These are phyloP conservation scores for Drosophila miranda DNA, from an alignment of 1,140 invertebrate species.

Conservation along the genomic window DNA sequence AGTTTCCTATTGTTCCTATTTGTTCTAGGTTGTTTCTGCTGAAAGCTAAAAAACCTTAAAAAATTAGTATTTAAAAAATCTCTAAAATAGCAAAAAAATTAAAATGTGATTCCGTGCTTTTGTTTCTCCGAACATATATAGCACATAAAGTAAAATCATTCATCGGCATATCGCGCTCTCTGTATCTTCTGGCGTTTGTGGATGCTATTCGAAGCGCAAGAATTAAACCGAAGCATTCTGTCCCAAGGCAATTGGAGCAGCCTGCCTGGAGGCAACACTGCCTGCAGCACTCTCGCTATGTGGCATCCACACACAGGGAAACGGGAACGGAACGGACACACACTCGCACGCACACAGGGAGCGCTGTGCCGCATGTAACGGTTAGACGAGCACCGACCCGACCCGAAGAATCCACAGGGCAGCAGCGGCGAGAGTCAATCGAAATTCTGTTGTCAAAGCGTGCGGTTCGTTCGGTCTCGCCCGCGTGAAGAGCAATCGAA, in stretches of 20 bases:
- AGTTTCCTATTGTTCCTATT: too few relatives aligned
- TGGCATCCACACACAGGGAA: constrained; percentile 14
- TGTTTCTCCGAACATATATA: too few relatives aligned
- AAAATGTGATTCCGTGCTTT: too few relatives aligned
- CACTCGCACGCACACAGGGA: constrained; percentile 9
- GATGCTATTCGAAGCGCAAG: constrained; percentile 17
- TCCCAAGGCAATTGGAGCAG: neutral
- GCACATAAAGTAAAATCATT: constrained; percentile 7
- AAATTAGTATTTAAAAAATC: too few relatives aligned
- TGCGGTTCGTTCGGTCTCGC: constrained; percentile 59
- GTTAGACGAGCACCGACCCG: constrained; percentile 41
- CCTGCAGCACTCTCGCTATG: constrained; percentile 38
- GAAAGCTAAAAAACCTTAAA: too few relatives aligned
- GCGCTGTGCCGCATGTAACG: constrained; percentile 20
- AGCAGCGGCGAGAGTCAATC: constrained; percentile 55
- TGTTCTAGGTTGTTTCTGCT: too few relatives aligned
- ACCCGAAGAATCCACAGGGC: constrained; percentile 49
- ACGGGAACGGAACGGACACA: neutral
- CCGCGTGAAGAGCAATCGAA: constrained; percentile 26
- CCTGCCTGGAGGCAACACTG: constrained; percentile 12
- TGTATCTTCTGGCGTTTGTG: constrained; percentile 24
- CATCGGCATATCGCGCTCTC: constrained; percentile 13
- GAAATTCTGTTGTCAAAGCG: constrained; percentile 63
- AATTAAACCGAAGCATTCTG: too few relatives aligned
- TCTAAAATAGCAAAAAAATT: too few relatives aligned